Percentiles rank a stretch among this genome's conserved stretches.
phyloP scores from a whole-genome alignment of 2,888 invertebrate genomes.

The Halictus ligatus region DNA sequence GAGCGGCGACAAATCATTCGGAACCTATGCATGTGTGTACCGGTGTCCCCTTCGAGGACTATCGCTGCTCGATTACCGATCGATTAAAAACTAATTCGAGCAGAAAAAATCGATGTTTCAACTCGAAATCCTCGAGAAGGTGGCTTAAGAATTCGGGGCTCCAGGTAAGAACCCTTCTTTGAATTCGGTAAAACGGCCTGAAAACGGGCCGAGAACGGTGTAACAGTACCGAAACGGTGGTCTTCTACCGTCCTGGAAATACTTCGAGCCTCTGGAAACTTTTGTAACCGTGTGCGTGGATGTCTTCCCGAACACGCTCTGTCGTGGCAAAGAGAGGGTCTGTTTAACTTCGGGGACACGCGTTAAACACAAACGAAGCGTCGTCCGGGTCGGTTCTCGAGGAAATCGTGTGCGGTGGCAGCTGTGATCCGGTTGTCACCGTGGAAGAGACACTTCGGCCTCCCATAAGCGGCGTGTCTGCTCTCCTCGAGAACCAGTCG shows the following conservation, averaged over 20 bases:
- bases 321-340: not conserved
- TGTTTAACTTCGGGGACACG: conserved; percentile 7
- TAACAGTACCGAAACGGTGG: not conserved
- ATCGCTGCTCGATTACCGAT: not conserved
- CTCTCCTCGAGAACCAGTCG: conserved; percentile 24
- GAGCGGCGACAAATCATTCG: not conserved
- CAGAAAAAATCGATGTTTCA: not conserved
- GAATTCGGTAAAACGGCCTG: not conserved
- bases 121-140: not conserved
- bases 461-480: conserved; percentile 28
- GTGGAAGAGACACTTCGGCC: not conserved
- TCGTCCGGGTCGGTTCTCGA: not conserved
- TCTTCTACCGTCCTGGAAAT: not conserved
- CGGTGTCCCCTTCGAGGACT: not conserved
- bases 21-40: not conserved
- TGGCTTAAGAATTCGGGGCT: not conserved
- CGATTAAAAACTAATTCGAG: not conserved
- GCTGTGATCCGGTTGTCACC: conserved; percentile 41
- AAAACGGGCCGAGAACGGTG: not conserved
- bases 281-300: not conserved
- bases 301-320: not conserved
- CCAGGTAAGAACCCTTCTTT: not conserved
- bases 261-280: not conserved
- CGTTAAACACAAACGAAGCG: not conserved
- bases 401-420: conserved; percentile 42